A percentile compares a stretch with the other conserved stretches of the same genome.
phyloP scores from a whole-genome alignment of 1,140 invertebrate genomes.

The Oryctes rhinoceros region DNA sequence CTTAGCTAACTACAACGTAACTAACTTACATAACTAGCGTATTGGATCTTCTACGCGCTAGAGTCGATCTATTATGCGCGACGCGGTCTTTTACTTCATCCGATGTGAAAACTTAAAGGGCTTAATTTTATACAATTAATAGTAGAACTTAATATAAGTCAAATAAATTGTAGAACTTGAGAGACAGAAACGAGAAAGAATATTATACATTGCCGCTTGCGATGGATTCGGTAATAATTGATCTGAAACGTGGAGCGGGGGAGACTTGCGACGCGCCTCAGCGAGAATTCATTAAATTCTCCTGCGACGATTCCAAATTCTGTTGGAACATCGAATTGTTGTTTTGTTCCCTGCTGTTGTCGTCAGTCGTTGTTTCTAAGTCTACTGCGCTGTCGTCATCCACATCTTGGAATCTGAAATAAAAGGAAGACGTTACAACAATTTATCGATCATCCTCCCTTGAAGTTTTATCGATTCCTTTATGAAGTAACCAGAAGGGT shows the following conservation, averaged over 20 bases:
- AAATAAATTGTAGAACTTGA: conserved; percentile 32
- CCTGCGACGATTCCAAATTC: conserved; percentile 56
- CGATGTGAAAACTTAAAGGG: background rate
- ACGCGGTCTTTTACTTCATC: conserved; percentile 1
- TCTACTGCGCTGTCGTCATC: conserved; percentile 57
- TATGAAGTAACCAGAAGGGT: no score
- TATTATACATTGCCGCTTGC: conserved; percentile 5
- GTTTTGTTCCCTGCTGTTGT: conserved; percentile 53
- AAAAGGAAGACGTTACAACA: conserved; percentile 1
- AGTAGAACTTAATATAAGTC: conserved; percentile 40
- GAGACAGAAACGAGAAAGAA: conserved; percentile 12
- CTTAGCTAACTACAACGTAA: background rate
- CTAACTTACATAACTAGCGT: conserved; percentile 12
- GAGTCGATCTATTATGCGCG: background rate
- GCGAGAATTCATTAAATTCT: conserved; percentile 52
- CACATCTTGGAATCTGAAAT: conserved; percentile 59
- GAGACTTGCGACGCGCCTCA: conserved; percentile 38
- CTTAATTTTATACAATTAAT: conserved; percentile 22
- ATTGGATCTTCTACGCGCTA: conserved; percentile 13
- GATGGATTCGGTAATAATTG: background rate
- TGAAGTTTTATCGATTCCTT: no score
- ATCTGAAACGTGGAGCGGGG: background rate
- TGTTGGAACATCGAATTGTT: conserved; percentile 60
- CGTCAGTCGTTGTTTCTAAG: conserved; percentile 51
- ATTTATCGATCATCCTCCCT: no score